These are phyloP conservation scores for Conus ventricosus DNA, from an alignment of 1,140 invertebrate genomes.

Conservation along the genomic window DNA sequence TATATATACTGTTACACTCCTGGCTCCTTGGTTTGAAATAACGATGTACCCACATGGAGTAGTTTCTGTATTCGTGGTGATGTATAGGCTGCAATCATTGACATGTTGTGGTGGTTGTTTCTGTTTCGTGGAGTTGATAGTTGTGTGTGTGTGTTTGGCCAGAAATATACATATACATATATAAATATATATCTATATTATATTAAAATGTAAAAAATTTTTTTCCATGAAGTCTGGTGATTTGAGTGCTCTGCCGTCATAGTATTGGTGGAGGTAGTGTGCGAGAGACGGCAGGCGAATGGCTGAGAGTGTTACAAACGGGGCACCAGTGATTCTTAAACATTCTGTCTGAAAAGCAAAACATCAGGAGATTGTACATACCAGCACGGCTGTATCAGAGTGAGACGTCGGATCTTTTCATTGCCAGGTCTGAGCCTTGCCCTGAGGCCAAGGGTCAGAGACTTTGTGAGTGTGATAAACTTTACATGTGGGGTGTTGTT, in stretches of 20 bases:
- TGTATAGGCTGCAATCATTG: neutral
- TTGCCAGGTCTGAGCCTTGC: neutral
- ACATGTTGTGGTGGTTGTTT: neutral
- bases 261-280: neutral
- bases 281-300: neutral
- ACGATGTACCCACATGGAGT: neutral
- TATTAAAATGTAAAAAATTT: neutral
- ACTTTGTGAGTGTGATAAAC: slow-evolving; percentile 12
- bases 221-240: neutral
- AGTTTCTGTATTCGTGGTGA: neutral
- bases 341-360: neutral
- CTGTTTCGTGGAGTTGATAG: neutral
- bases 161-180: neutral
- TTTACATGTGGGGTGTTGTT: neutral
- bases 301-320: neutral
- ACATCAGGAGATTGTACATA: neutral
- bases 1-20: neutral
- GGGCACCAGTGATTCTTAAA: neutral
- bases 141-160: neutral
- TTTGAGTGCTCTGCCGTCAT: neutral
- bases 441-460: no score
- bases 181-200: neutral
- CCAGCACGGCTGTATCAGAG: neutral
- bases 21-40: neutral
- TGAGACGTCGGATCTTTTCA: neutral